A percentile compares a stretch with the other conserved stretches of the same genome.
These are phyloP conservation scores for Notiomystis cincta DNA, from an alignment of 2,113 vertebrate species.

Conservation along the genomic window DNA sequence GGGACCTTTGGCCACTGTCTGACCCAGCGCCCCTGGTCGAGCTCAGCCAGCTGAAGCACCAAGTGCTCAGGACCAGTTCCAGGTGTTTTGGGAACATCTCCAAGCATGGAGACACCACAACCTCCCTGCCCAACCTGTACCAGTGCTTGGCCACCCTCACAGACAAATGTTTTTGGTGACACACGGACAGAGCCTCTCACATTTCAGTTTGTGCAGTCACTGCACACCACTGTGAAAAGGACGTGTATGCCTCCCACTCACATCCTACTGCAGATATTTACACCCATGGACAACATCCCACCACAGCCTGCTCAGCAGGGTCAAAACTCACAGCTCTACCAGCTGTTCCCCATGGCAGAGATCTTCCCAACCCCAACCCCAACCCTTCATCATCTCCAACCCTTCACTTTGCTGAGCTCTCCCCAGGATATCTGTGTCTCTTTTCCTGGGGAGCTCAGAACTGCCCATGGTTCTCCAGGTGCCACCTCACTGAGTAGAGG, in stretches of 20 bases:
- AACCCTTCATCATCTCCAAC: too few relatives aligned
- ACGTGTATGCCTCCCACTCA: accelerated
- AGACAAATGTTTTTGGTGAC: background rate
- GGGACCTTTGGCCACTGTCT: background rate
- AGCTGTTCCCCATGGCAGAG: accelerated
- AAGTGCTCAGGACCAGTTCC: background rate
- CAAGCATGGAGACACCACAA: background rate
- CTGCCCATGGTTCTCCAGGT: background rate
- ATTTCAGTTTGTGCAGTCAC: background rate
- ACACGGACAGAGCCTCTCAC: background rate
- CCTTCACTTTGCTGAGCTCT: too few relatives aligned
- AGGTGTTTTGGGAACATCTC: background rate
- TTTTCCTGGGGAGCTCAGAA: background rate
- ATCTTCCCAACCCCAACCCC: too few relatives aligned
- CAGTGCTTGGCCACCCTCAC: background rate
- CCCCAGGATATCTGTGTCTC: too few relatives aligned
- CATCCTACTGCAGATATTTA: background rate
- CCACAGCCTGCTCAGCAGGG: background rate
- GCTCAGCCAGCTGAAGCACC: background rate
- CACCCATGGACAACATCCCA: background rate
- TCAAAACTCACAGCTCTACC: background rate
- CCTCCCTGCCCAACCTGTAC: background rate
- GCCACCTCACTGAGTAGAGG: background rate
- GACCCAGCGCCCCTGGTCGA: background rate
- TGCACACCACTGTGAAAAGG: background rate